Evolutionary conservation across 2,888 invertebrate genomes (phyloP), one percentile per base, ranked within the genome.

Genomic region (Epinotia bilunana): DNA sequence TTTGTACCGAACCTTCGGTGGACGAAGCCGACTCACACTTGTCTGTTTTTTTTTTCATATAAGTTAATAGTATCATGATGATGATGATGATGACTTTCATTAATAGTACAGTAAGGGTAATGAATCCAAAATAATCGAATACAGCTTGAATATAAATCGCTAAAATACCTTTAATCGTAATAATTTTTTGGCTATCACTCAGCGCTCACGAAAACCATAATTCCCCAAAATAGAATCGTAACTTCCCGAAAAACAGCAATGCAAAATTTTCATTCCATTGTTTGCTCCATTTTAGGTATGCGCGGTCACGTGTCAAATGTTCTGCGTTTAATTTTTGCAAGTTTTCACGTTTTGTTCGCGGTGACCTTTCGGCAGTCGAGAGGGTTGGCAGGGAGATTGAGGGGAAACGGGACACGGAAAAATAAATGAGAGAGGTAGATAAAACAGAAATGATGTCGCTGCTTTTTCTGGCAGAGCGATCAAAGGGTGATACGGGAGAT

Each of bases 321-420:
- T 58, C 33, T 49, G 58, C 64, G 60, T 74, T 74, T 71, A 74
- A 74, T 74, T 74, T 74, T 74, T 74, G 74, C 70, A 74, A 74
- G 64, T 71, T 74, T 70, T 43, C 53, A 58, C 70, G 74, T 71
- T 74, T 70, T 53, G 64, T 46, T 64, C 20, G 58, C 20, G 58
- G 33, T 65, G 74, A 65, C 70, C 74, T 74, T 71, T 43, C 64
- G n/a, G 11, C 57, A 20, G 64, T 64, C 23, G 74, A 62, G 69
- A 20, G 62, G 62, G 69, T 60, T 69, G 46, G 11, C 23, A 28
- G 28, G 65, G 68, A 68, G 58, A 55, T 55, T n/a, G 55, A 67
- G 61, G 53, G 65, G 55, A 33, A 55, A 69, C 46, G 69, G 69
- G 60, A 69, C 58, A 46, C 58, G 69, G 69, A 58, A 69, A 58